Evolutionary conservation across 2,113 vertebrate species (phyloP).

Genomic region (Chloebia gouldiae): DNA sequence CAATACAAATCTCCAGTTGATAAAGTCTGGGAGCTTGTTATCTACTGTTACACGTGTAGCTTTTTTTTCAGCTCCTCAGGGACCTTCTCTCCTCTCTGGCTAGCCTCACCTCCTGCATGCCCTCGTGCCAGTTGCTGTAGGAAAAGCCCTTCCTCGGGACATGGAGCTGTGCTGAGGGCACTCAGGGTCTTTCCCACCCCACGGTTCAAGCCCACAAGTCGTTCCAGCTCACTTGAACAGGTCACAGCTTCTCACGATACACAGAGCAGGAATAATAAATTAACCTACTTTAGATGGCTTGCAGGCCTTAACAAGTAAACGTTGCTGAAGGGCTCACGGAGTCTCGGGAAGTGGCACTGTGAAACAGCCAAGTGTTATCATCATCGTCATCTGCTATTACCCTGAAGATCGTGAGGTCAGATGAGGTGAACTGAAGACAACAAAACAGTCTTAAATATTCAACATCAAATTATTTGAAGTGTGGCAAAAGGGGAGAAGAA

Average conservation of each 20-base stretch:
- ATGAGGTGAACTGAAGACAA: conserved; percentile 21
- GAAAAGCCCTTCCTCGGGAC: not conserved
- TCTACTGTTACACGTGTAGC: not conserved
- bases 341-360: not conserved
- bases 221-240: not conserved
- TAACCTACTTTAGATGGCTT: conserved; percentile 16
- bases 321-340: not conserved
- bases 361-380: not conserved
- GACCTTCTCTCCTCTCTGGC: not conserved
- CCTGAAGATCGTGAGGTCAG: not conserved
- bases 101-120: not conserved
- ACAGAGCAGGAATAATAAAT: not conserved
- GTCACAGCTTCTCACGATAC: not conserved
- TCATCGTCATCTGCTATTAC: not conserved
- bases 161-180: accelerated
- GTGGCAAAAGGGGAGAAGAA: not conserved
- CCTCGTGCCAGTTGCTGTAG: not conserved
- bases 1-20: not conserved
- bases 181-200: not conserved
- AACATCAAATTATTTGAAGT: conserved; percentile 22
- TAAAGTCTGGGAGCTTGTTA: not conserved
- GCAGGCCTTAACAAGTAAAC: not conserved
- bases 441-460: conserved; percentile 9
- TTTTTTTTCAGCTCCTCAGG: not conserved
- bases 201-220: not conserved